Conservation (phyloP, 2,797 vertebrate genomes). For the Distichodus sexfasciatus region DNA sequence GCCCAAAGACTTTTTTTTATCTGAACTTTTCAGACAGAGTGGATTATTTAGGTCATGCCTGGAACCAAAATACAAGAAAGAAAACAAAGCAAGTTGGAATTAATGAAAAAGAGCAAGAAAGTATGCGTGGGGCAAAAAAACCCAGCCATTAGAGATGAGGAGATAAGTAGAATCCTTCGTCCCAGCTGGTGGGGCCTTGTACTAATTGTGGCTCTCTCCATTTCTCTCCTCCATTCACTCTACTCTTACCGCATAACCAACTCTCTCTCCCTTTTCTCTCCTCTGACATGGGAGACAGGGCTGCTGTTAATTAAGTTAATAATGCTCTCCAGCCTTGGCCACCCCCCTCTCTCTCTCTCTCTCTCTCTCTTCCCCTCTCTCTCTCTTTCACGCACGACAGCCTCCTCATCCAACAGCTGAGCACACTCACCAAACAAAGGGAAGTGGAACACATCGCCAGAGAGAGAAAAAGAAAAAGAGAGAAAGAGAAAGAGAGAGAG, state of each 20-base stretch:
- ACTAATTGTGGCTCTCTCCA: conserved; percentile 14
- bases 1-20: too few relatives aligned
- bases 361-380: background rate
- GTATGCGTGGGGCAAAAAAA: background rate
- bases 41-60: background rate
- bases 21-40: background rate
- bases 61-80: background rate
- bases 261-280: conserved; percentile 17
- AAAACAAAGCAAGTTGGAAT: background rate
- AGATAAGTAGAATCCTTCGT: conserved; percentile 31
- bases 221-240: conserved; percentile 11
- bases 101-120: background rate
- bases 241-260: conserved; percentile 5
- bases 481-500: conserved; percentile 17
- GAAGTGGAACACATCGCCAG: conserved; percentile 39
- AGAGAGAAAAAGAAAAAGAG: background rate
- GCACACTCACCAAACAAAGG: conserved; percentile 31
- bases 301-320: conserved; percentile 55
- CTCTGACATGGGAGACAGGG: conserved; percentile 48
- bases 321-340: conserved; percentile 40
- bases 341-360: background rate
- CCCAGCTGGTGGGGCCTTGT: conserved; percentile 42
- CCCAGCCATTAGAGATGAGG: background rate
- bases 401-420: conserved; percentile 42
- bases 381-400: conserved; percentile 17